A percentile compares a stretch with the other conserved stretches of the same genome.
phyloP scores from a whole-genome alignment of 2,113 vertebrate species.

The Clarias magur region DNA sequence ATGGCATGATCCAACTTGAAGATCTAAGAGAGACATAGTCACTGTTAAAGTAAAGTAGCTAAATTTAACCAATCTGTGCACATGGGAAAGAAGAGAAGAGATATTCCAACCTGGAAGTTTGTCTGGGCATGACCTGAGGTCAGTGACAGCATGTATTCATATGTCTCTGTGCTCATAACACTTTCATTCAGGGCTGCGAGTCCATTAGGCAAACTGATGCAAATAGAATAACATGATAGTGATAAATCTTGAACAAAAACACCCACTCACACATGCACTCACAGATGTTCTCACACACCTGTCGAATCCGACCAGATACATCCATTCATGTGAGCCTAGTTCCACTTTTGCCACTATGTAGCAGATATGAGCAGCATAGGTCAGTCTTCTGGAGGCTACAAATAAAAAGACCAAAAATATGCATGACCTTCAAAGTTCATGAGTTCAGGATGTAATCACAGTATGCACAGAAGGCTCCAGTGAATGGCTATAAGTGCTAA shows the following conservation, averaged over 20 bases:
- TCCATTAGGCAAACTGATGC: constrained; percentile 1
- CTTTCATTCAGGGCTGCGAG: neutral
- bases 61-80: neutral
- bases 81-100: too few species aligned
- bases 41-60: neutral
- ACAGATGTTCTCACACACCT: neutral
- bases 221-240: neutral
- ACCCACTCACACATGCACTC: neutral
- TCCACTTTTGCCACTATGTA: neutral
- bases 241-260: neutral
- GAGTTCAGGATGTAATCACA: too few species aligned
- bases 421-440: neutral
- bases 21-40: neutral
- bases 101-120: neutral
- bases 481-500: neutral
- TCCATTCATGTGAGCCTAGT: neutral
- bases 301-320: neutral
- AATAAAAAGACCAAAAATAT: neutral
- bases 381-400: constrained; percentile 16
- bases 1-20: neutral
- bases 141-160: constrained; percentile 16
- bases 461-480: neutral
- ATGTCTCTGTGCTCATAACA: neutral
- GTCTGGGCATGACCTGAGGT: neutral
- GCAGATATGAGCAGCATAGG: constrained; percentile 9